Evolutionary conservation across 1,140 invertebrate species (phyloP).

Genomic region (Psix sp.): DNA sequence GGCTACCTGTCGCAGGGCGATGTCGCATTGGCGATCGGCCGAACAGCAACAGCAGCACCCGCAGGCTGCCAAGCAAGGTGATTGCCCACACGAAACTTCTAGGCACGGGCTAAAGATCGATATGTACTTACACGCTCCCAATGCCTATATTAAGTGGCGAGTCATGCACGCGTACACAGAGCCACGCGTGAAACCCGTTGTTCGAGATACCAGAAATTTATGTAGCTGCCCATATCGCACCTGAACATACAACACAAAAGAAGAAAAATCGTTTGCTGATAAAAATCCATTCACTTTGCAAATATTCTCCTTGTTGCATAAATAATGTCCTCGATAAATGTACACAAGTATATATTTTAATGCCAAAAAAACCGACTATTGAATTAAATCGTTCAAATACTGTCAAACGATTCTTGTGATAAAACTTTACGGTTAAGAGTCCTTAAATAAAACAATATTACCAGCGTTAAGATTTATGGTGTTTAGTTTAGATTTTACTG

Average conservation of each 20-base stretch:
- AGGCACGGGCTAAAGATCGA: slow-evolving; percentile 58
- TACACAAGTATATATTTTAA: slow-evolving; percentile 30
- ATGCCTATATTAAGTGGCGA: slow-evolving; percentile 57
- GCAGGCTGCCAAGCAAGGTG: slow-evolving; percentile 62
- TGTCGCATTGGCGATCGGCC: slow-evolving; percentile 44
- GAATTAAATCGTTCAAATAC: too few relatives aligned
- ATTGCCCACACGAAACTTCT: slow-evolving; percentile 67
- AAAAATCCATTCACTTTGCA: slow-evolving; percentile 63
- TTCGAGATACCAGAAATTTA: slow-evolving; percentile 62
- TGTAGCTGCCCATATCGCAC: slow-evolving; percentile 57
- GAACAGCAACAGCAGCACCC: slow-evolving; percentile 36
- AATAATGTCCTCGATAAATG: slow-evolving; percentile 48
- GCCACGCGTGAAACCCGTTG: slow-evolving; percentile 61
- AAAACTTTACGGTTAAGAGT: too few relatives aligned
- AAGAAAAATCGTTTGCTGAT: slow-evolving; percentile 40
- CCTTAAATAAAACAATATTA: too few relatives aligned
- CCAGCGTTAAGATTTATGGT: too few relatives aligned
- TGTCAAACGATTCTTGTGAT: too few relatives aligned
- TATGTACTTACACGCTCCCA: slow-evolving; percentile 57
- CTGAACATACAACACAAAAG: slow-evolving; percentile 46
- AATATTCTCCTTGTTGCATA: slow-evolving; percentile 59
- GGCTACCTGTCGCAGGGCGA: slow-evolving; percentile 56
- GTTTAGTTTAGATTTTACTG: too few relatives aligned
- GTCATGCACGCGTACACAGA: slow-evolving; percentile 58
- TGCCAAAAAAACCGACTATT: slow-evolving; percentile 17